Evolutionary conservation across 1,140 invertebrate species (phyloP).

Genomic region (Brachionus manjavacas): DNA sequence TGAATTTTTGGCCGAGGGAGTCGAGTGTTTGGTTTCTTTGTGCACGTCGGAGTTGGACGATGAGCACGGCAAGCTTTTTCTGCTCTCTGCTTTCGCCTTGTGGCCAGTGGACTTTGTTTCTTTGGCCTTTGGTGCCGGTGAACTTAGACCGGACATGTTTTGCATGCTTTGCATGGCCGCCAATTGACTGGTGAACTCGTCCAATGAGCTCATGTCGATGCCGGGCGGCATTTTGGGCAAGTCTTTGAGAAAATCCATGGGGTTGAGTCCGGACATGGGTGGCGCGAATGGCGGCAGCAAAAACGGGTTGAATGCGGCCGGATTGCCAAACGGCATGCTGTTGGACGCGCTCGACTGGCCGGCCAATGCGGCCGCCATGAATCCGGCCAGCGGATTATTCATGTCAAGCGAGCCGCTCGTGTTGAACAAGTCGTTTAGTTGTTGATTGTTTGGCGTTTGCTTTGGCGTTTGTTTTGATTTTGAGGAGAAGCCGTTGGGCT

Average conservation of each 20-base stretch:
- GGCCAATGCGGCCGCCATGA: constrained; percentile 33
- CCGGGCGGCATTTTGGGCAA: not conserved
- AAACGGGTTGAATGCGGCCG: constrained; percentile 15
- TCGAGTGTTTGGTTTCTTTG: not conserved
- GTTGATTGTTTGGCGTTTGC: not conserved
- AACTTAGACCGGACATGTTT: not conserved
- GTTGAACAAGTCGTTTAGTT: not conserved
- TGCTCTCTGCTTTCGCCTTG: not conserved
- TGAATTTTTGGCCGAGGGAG: not conserved
- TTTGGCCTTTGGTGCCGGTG: not conserved
- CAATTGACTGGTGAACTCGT: constrained; percentile 1
- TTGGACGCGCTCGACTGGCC: not conserved
- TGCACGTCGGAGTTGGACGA: not conserved
- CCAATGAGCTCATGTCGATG: not conserved
- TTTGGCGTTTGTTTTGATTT: not conserved
- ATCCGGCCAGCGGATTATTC: not conserved
- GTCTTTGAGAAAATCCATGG: constrained; percentile 28
- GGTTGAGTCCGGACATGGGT: not conserved
- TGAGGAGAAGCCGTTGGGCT: not conserved
- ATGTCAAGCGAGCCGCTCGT: not conserved
- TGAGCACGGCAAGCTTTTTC: not conserved
- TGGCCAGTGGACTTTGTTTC: not conserved
- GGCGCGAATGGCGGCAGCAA: constrained; percentile 2
- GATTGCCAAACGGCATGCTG: not conserved
- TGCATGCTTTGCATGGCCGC: constrained; percentile 24